These are phyloP conservation scores for Platichthys flesus DNA, from an alignment of 2,113 vertebrate species.

Conservation along the genomic window DNA sequence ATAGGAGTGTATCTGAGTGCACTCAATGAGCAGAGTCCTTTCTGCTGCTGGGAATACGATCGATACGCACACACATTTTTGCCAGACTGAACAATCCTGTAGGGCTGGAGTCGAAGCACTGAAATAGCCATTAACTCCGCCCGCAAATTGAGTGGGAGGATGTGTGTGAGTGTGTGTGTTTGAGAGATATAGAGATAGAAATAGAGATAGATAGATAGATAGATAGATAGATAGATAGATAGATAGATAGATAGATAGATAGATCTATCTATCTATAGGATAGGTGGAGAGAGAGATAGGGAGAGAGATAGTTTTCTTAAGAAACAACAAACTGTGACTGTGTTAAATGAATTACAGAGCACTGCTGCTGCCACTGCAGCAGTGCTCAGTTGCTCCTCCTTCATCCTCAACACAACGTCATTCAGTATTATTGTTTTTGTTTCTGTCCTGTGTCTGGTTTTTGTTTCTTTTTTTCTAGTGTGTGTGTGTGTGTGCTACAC, in stretches of 20 bases:
- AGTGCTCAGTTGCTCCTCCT: neutral
- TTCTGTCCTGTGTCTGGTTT: conserved; percentile 28
- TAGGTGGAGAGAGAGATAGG: too few species aligned
- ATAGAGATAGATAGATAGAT: too few species aligned
- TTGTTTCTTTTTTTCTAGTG: neutral
- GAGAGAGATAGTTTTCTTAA: neutral
- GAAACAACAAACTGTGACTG: conserved; percentile 6
- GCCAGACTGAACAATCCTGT: conserved; percentile 54
- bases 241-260: too few species aligned
- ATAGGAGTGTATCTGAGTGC: conserved; percentile 22
- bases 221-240: too few species aligned
- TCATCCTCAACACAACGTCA: neutral
- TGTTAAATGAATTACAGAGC: conserved; percentile 37
- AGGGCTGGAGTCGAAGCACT: conserved; percentile 53
- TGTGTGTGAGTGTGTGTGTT: conserved; percentile 43
- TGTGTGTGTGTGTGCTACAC: neutral
- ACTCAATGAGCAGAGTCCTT: conserved; percentile 45
- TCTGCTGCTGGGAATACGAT: conserved; percentile 64
- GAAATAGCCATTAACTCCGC: conserved; percentile 63
- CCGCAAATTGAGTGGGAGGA: conserved; percentile 58
- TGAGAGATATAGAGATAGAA: too few species aligned
- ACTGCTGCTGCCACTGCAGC: neutral
- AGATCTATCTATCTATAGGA: too few species aligned
- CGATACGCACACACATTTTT: conserved; percentile 62
- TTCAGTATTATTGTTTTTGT: neutral